phyloP scores from a whole-genome alignment of 2,888 invertebrate genomes.

The Choreutis nemorana region DNA sequence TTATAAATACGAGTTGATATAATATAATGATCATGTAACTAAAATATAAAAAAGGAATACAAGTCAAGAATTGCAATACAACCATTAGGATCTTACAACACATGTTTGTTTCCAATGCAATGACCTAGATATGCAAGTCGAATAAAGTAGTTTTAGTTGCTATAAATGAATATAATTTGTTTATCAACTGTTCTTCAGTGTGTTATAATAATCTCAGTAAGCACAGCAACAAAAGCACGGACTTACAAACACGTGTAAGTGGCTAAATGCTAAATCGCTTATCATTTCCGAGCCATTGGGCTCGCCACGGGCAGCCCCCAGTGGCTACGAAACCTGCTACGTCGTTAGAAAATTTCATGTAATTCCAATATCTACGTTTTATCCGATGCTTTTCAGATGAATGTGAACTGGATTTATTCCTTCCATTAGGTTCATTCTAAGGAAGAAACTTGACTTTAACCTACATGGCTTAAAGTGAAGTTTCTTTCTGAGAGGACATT shows the following conservation, averaged over 20 bases:
- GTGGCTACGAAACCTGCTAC: too few species aligned
- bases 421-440: not conserved
- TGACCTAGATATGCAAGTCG: too few species aligned
- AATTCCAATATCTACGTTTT: too few species aligned
- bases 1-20: too few species aligned
- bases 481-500: not conserved
- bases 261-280: conserved; percentile 32
- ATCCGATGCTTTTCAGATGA: conserved; percentile 6
- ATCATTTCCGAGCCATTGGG: conserved; percentile 43
- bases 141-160: not conserved
- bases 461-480: conserved; percentile 7
- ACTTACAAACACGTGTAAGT: conserved; percentile 16
- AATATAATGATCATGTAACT: too few species aligned
- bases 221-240: conserved; percentile 8
- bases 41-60: too few species aligned
- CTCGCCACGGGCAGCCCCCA: conserved; percentile 18
- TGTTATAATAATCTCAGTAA: conserved; percentile 14
- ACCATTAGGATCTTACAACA: too few species aligned
- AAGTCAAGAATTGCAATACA: too few species aligned
- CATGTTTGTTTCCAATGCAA: too few species aligned
- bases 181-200: conserved; percentile 2
- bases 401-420: conserved; percentile 1
- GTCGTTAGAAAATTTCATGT: too few species aligned
- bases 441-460: not conserved
- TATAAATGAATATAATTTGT: not conserved